phyloP scores from a whole-genome alignment of 2,888 invertebrate genomes.

The Cryptus armator region DNA sequence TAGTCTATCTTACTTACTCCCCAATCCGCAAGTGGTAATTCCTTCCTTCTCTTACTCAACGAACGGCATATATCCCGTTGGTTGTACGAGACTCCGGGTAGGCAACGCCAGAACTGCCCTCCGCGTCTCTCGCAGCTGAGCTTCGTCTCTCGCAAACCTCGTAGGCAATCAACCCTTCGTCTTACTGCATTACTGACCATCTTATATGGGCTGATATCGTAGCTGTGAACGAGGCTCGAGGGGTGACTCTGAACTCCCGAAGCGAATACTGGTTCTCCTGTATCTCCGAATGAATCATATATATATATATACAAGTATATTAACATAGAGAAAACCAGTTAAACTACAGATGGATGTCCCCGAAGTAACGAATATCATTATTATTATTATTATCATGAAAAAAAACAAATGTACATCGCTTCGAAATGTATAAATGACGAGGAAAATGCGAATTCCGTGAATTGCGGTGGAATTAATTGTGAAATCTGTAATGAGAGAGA shows the following conservation, averaged over 20 bases:
- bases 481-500: conserved; percentile 59
- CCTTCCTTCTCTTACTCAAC: conserved; percentile 56
- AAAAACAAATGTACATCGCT: background rate
- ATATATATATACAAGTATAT: background rate
- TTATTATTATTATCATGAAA: background rate
- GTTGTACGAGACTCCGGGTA: conserved; percentile 23
- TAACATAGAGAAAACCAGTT: no score
- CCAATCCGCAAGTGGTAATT: conserved; percentile 66
- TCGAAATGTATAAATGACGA: conserved; percentile 38
- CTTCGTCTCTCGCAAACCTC: conserved; percentile 75
- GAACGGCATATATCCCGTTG: conserved; percentile 43
- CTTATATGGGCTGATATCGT: conserved; percentile 23
- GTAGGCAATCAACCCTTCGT: conserved; percentile 82
- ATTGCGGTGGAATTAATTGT: conserved; percentile 62
- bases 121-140: conserved; percentile 60
- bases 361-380: background rate
- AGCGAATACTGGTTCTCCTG: conserved; percentile 67
- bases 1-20: conserved; percentile 26
- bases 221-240: conserved; percentile 69
- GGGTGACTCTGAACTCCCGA: conserved; percentile 70
- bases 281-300: background rate
- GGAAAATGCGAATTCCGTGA: conserved; percentile 17
- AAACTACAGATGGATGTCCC: no score
- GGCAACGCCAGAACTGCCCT: conserved; percentile 41
- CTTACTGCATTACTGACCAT: conserved; percentile 82